Evolutionary conservation across 2,113 vertebrate species (phyloP), one percentile per base, ranked within the genome.

Genomic region (Sialia sialis): DNA sequence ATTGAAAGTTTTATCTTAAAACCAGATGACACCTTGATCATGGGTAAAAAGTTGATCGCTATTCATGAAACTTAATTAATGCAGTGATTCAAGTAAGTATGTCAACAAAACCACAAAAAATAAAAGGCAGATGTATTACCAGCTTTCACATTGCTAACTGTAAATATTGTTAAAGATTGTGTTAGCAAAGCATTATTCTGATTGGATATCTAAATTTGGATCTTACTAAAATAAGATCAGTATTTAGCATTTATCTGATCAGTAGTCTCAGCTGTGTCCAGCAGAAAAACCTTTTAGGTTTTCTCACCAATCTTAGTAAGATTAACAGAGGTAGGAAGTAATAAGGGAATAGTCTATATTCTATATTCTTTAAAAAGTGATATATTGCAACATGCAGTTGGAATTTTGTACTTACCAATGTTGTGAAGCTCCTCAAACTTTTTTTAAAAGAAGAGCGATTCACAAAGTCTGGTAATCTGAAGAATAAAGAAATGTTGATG

Each of bases 151-250:
- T 54, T 55, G 11, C 36, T 74, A 48, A 60, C 32, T 70, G 32
- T 81, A 62, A 82, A 64, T 85, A 34, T 44, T 80, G 21, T 38
- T 72, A 76, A 63, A 36, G 11, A 29, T 4, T 52, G 27, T 86
- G 38, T 59, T 94, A 94, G 93, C 32, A 59, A 91, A 96, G 77
- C 38, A 81, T 90, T 36, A 88, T 73, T 41, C 86, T 85, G 52
- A 83, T 84, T 59, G 20, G 29, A 72, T 78, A 93, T 39, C 77
- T 91, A 14, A 77, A 89, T 41, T 66, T 96, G 68, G 60, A 95
- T 78, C 90, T 96, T 67, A 83, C 25, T 4, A 93, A 97, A 93
- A 84, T 88, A 70, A 95, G 63, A n/a, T n/a, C n/a, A n/a, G n/a
- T n/a, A n/a, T n/a, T n/a, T n/a, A n/a, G n/a, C n/a, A n/a, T n/a